Base-by-base conservation (phyloP, 2,888 invertebrate species). In the Neoitamus cyanurus region DNA sequence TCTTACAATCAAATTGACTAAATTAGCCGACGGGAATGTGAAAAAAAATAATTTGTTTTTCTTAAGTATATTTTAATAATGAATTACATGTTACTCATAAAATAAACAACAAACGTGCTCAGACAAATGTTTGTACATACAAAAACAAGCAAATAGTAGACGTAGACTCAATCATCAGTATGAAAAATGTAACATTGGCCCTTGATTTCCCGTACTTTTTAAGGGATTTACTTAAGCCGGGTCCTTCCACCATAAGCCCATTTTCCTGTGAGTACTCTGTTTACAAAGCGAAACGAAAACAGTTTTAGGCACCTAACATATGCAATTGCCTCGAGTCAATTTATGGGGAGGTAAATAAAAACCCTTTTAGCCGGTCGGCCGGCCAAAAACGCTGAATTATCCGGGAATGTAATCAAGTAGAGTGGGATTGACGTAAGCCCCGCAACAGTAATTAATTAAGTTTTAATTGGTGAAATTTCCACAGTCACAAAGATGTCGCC, bases 401-500 rank as follows among this genome's bases (percentile, higher is more conserved):
- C 37, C 11, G 73, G 34, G 15, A 7, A 3, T n/a, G 30, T 37
- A 80, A 80, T 58, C 20, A 2, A n/a, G 25, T 15, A 31, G 25
- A 28, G n/a, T 20, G 11, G 15, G 58, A 25, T 2, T 58, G 20
- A 25, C 9, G 25, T 58, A 5, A 5, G 58, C 58, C 37, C 9
- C 37, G 6, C 9, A 15, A 15, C 15, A 58, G 58, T 34, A 80
- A 80, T 80, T 80, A 80, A 80, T 42, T 58, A 31, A 31, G 30
- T 48, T 15, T 80, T 80, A 58, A 80, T 80, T 80, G 31, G 11
- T 34, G 20, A n/a, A 37, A 36, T 70, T 28, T 85, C 90, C 91
- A 46, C 91, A 95, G 95, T 95, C 87, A 95, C 93, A 86, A 95
- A 95, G 92, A 93, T 95, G 92, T 93, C 94, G 75, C 95, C 95